A percentile compares a stretch with the other conserved stretches of the same genome.
Conservation (phyloP, 2,797 vertebrate genomes). For the Poeciliopsis presidionis region DNA sequence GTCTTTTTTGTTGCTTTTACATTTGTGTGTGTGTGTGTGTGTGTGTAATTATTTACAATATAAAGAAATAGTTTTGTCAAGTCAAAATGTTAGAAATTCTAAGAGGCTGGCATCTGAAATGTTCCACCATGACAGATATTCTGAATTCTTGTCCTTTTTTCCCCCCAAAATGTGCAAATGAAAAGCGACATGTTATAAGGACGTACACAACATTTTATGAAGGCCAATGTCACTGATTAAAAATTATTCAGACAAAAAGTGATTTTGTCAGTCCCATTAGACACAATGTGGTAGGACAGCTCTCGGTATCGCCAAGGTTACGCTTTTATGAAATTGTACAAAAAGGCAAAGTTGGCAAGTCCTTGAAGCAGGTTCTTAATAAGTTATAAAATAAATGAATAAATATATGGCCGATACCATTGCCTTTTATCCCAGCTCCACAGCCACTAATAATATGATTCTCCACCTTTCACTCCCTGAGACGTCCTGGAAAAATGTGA, state of each 20-base stretch:
- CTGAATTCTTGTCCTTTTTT: not conserved
- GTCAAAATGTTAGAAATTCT: not conserved
- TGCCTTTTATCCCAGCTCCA: conserved; percentile 63
- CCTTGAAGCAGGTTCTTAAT: conserved; percentile 73
- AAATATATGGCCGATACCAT: conserved; percentile 58
- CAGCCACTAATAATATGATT: conserved; percentile 74
- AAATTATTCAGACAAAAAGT: conserved; percentile 26
- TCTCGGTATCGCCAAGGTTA: conserved; percentile 64
- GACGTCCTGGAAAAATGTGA: conserved; percentile 67
- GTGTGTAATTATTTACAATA: not conserved
- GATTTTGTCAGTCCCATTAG: conserved; percentile 33
- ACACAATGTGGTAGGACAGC: conserved; percentile 20
- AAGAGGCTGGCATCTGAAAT: not conserved
- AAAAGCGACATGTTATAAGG: conserved; percentile 2
- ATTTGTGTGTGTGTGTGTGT: not conserved
- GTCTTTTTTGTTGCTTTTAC: not conserved
- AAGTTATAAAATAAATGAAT: conserved; percentile 76
- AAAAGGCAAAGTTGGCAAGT: conserved; percentile 61
- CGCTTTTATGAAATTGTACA: conserved; percentile 31
- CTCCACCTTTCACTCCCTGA: conserved; percentile 70
- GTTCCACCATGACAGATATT: not conserved
- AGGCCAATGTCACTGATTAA: conserved; percentile 17
- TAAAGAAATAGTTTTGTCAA: not conserved
- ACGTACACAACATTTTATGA: conserved; percentile 2
- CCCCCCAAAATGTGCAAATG: not conserved